phyloP scores from a whole-genome alignment of 2,797 vertebrate species.

The Cirrhinus mrigala region DNA sequence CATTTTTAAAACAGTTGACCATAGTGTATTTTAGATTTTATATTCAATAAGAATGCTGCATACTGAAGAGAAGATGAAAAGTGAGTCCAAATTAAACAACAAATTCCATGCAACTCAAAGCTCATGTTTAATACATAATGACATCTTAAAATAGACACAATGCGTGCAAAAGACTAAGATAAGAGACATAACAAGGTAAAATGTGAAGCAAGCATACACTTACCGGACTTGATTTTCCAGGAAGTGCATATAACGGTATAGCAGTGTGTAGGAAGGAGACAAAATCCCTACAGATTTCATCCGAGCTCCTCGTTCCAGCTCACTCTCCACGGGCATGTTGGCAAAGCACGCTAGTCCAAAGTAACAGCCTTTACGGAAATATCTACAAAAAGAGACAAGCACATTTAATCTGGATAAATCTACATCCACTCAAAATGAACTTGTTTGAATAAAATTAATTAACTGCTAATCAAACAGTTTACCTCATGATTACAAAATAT shows the following conservation, averaged over 20 bases:
- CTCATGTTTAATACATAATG: constrained; percentile 74
- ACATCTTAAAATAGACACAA: constrained; percentile 61
- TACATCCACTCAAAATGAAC: neutral
- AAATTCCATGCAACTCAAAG: constrained; percentile 51
- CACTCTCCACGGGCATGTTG: constrained; percentile 98
- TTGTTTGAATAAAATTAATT: no score
- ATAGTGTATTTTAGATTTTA: neutral
- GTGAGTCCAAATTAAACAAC: constrained; percentile 6
- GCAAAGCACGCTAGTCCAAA: constrained; percentile 98
- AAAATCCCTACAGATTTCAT: constrained; percentile 99
- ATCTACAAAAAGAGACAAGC: constrained; percentile 76
- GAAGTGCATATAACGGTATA: constrained; percentile 99
- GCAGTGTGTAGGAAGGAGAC: constrained; percentile 95
- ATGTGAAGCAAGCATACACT: constrained; percentile 59
- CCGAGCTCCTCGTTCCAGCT: constrained; percentile 93
- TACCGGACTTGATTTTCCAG: constrained; percentile 98
- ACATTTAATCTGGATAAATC: neutral
- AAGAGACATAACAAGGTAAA: constrained; percentile 43
- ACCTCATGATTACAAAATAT: neutral
- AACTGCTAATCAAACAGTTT: neutral
- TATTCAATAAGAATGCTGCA: neutral
- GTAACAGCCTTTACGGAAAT: constrained; percentile 95
- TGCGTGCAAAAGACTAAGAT: neutral
- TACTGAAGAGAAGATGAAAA: neutral
- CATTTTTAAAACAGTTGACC: neutral